Base-by-base conservation (phyloP, 2,113 vertebrate genomes). In the Perccottus glenii region DNA sequence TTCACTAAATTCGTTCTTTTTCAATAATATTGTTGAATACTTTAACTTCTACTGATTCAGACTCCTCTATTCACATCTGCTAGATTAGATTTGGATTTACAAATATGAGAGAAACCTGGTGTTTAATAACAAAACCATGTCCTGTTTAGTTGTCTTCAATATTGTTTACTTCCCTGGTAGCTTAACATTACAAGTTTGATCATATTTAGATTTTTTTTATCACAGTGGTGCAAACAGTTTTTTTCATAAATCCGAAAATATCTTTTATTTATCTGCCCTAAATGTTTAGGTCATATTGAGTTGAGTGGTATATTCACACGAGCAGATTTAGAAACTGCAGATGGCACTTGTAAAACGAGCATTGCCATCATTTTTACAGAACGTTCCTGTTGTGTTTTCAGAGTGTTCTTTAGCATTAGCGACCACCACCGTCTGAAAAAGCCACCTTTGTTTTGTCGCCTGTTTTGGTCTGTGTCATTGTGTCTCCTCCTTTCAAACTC, bases 401-500 rank as follows among this genome's bases (percentile, higher is more conserved):
- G 19, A 27, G 19, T 27, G 19, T 82, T 77, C 66, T 75, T 33
- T 53, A 6, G 50, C 53, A 51, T 33, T 32, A 50, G 49, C 45
- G 48, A 64, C 65, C 51, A 32, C 15, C 64, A 48, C 44, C 49
- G 7, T 67, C 77, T 75, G 38, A 27, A 8, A 55, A 64, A 58
- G 45, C 75, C 70, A 75, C 62, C 5, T 77, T 64, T 67, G 66
- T 73, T 77, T 64, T 67, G 66, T 73, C 78, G 73, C 60, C 36
- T 66, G 64, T 55, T 80, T 79, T 71, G 85, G 77, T 84, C 36
- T 81, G 66, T 80, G 70, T 70, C 0, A 1, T 80, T 81, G 73
- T 81, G 59, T 81, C 83, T 88, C 87, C 90, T 38, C n/a, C 7
- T 85, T 88, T 91, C 87, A 82, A 88, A 88, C 80, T 87, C 87